Evolutionary conservation across 2,113 vertebrate species (phyloP), one percentile per base, ranked within the genome.

Genomic region (Copsychus sechellarum): DNA sequence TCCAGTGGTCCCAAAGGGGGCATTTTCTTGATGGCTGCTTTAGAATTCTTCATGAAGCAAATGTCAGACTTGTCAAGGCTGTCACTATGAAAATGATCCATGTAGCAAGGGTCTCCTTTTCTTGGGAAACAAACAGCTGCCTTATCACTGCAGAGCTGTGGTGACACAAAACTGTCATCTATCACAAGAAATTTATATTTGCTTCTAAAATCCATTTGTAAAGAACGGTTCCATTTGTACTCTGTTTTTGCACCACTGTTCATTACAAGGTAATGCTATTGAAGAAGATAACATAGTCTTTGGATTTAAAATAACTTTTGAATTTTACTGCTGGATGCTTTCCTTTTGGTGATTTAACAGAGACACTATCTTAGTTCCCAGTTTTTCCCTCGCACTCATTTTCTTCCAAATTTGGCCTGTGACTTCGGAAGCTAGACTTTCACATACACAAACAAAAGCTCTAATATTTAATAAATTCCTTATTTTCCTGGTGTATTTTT

Each of bases 51-150:
- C 92, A 86, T 88, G 96, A 98, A 98, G 97, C 92, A 98, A 98
- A 98, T 98, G 98, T 98, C 98, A 98, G 50, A 96, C 98, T 98
- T 98, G 98, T 98, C 98, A 94, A 95, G 95, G 51, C 97, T 98
- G 97, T 97, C 97, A 98, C 95, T 97, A 95, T 98, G 98, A 98
- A 97, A 98, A 97, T 97, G 97, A 98, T 98, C 98, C 97, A 81
- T 98, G 97, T 97, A 98, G 95, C 96, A 84, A 88, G 95, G 97
- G 96, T 98, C 98, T 97, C 82, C 96, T 97, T 98, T 98, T 94
- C 93, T 81, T 96, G 90, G 94, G 97, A 97, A 98, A 95, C 86
- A 98, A 98, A 97, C 98, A 98, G 96, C 98, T 98, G 98, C 97
- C 96, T 98, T 97, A 95, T 95, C 95, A 29, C 79, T 94, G 88